Evolutionary conservation across 2,797 vertebrate species (phyloP).

Genomic region (Phataginus tricuspis): DNA sequence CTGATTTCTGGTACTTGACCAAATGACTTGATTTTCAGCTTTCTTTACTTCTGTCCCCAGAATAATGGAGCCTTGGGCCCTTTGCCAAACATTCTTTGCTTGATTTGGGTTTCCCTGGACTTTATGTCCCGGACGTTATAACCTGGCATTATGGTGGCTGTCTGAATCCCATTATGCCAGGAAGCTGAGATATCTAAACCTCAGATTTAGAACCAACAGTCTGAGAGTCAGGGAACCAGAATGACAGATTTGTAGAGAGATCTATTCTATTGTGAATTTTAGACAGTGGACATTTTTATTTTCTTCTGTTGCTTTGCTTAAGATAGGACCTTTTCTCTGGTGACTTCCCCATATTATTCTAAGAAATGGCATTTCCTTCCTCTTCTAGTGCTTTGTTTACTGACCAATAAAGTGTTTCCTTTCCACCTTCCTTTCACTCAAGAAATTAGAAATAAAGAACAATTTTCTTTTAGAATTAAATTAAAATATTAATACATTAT

Average conservation of each 20-base stretch:
- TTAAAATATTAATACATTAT: background rate
- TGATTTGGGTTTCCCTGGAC: background rate
- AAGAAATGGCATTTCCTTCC: background rate
- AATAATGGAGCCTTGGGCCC: background rate
- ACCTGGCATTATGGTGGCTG: background rate
- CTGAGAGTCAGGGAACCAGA: background rate
- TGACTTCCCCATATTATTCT: background rate
- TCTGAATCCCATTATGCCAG: background rate
- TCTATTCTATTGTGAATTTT: background rate
- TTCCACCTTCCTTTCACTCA: background rate
- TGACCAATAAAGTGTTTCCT: background rate
- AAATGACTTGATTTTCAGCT: background rate
- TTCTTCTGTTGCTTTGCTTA: background rate
- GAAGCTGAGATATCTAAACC: background rate
- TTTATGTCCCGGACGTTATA: background rate
- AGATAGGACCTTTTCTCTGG: background rate
- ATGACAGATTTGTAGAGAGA: background rate
- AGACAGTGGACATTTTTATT: background rate
- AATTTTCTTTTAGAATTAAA: constrained; percentile 25
- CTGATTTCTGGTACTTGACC: background rate
- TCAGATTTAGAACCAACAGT: background rate
- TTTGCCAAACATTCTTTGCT: background rate
- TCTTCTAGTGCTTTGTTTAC: background rate
- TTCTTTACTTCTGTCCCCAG: background rate
- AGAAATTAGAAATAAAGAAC: background rate